phyloP scores from a whole-genome alignment of 35 echinoderm and acorn worm genomes.

The Ophiothrix spiculata region DNA sequence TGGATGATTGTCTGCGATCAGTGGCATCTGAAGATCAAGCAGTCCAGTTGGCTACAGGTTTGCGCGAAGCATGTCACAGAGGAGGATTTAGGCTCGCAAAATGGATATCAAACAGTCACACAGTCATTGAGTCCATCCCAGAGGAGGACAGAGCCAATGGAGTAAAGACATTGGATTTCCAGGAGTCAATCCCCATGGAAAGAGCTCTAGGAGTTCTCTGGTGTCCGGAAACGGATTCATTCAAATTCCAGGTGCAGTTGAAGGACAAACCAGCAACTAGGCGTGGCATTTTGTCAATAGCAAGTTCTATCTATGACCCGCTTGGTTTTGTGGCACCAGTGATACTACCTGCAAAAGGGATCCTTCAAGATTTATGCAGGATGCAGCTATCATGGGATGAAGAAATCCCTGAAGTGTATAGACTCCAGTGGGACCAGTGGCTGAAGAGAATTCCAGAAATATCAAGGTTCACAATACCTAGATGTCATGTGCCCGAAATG shows the following conservation, averaged over 20 bases:
- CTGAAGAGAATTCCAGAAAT: constrained; percentile 21
- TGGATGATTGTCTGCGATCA: constrained; percentile 24
- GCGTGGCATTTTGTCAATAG: constrained; percentile 43
- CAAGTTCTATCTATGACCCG: constrained; percentile 64
- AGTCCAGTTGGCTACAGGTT: background rate
- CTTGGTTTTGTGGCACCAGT: constrained; percentile 56
- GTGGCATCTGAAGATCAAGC: background rate
- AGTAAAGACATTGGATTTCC: constrained; percentile 26
- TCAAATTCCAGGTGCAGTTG: constrained; percentile 28
- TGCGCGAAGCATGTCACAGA: background rate
- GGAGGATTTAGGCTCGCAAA: constrained; percentile 41
- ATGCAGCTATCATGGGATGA: constrained; percentile 49
- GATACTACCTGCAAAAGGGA: constrained; percentile 37
- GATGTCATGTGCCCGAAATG: constrained; percentile 29
- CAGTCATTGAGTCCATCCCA: constrained; percentile 23
- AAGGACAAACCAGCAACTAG: constrained; percentile 23
- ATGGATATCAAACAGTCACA: constrained; percentile 37
- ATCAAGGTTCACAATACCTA: background rate
- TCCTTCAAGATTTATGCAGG: constrained; percentile 50
- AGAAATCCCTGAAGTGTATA: constrained; percentile 20
- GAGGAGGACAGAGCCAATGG: constrained; percentile 42
- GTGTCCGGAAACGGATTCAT: constrained; percentile 41
- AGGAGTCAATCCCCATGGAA: constrained; percentile 37
- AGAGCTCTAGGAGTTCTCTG: constrained; percentile 56
- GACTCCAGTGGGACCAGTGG: constrained; percentile 31